These are phyloP conservation scores for Sternarchorhynchus goeldii DNA, from an alignment of 2,797 vertebrate species.

Conservation along the genomic window DNA sequence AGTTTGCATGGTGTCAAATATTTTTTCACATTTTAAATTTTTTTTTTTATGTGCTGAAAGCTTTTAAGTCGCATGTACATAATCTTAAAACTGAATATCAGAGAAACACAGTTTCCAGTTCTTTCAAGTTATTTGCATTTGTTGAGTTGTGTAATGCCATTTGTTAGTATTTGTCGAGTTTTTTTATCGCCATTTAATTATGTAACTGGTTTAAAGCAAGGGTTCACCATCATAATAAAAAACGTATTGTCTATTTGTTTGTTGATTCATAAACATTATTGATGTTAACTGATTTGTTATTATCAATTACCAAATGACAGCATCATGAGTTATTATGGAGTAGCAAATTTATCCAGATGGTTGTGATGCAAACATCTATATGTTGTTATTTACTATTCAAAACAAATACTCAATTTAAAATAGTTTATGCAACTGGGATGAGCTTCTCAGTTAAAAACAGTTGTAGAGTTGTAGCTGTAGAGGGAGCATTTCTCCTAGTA, in stretches of 20 bases:
- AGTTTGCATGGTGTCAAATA: background rate
- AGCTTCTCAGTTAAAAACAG: too few species aligned
- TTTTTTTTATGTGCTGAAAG: background rate
- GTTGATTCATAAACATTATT: background rate
- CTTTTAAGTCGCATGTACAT: background rate
- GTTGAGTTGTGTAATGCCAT: background rate
- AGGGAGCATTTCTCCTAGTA: too few species aligned
- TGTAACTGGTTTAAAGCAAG: constrained; percentile 21
- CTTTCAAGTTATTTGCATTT: background rate
- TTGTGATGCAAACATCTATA: too few species aligned
- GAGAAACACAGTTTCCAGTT: background rate
- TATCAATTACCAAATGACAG: too few species aligned
- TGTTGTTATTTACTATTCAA: too few species aligned
- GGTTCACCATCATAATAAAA: constrained; percentile 38
- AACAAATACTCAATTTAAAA: too few species aligned
- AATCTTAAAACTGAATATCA: constrained; percentile 10
- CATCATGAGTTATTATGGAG: too few species aligned
- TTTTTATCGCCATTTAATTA: constrained; percentile 20
- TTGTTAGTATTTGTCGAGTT: constrained; percentile 14
- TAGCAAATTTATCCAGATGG: too few species aligned
- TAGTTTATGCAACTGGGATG: too few species aligned
- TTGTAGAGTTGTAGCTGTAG: too few species aligned
- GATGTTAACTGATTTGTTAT: background rate
- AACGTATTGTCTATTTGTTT: background rate
- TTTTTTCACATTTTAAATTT: constrained; percentile 22